Evolutionary conservation across 2,113 vertebrate species (phyloP).

Genomic region (Sebastes schlegelii): DNA sequence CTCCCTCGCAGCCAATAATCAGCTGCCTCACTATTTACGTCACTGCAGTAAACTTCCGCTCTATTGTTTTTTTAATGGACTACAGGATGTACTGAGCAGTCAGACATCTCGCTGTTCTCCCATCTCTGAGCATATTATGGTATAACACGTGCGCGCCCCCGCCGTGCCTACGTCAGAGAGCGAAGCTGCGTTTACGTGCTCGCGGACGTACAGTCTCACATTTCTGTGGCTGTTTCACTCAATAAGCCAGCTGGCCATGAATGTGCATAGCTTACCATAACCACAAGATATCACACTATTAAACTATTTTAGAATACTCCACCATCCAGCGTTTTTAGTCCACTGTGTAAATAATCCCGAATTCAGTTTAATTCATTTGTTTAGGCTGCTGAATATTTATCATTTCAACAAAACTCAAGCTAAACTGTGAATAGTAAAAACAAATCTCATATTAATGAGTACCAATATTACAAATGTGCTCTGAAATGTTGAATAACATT

Average conservation of each 20-base stretch:
- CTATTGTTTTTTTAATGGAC: background rate
- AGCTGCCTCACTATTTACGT: background rate
- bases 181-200: conserved; percentile 13
- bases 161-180: conserved; percentile 34
- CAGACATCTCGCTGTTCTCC: conserved; percentile 20
- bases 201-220: conserved; percentile 21
- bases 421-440: background rate
- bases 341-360: background rate
- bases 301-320: background rate
- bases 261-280: conserved; percentile 1
- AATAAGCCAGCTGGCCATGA: conserved; percentile 21
- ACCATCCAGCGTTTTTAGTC: background rate
- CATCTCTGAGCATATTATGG: conserved; percentile 9
- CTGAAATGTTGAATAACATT: background rate
- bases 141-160: conserved; percentile 33
- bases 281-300: background rate
- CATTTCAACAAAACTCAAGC: background rate
- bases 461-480: background rate
- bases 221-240: conserved; percentile 2
- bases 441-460: background rate
- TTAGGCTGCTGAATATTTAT: background rate
- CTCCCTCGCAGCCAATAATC: conserved; percentile 44
- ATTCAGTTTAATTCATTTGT: background rate
- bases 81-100: background rate
- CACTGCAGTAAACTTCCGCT: conserved; percentile 42